phyloP scores from a whole-genome alignment of 92 coral and sea anemone species.

The Heliopora coerulea region DNA sequence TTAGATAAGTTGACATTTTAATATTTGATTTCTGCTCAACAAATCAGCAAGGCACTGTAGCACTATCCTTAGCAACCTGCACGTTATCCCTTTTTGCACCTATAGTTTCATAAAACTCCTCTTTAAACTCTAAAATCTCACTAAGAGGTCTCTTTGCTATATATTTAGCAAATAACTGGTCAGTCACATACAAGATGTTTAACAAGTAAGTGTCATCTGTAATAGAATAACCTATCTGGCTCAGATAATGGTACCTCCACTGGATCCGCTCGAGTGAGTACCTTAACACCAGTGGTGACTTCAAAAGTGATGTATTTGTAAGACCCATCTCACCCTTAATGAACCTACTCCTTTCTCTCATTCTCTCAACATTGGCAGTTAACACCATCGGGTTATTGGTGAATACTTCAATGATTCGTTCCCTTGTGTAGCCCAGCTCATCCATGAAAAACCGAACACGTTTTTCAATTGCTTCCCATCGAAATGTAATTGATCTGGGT shows the following conservation, averaged over 20 bases:
- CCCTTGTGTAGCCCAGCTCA: conserved; percentile 31
- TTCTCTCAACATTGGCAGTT: conserved; percentile 13
- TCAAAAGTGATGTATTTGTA: conserved; percentile 10
- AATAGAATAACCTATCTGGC: conserved; percentile 11
- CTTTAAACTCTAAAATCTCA: conserved; percentile 29
- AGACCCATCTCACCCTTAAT: conserved; percentile 32
- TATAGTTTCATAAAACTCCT: conserved; percentile 24
- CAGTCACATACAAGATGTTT: conserved; percentile 7
- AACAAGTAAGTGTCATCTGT: conserved; percentile 28
- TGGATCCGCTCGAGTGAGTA: conserved; percentile 25
- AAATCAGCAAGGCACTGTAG: too few species aligned
- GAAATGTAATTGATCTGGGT: conserved; percentile 27
- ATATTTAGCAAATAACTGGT: conserved; percentile 24
- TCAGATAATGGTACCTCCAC: conserved; percentile 22
- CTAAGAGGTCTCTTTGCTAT: conserved; percentile 10
- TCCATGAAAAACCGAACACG: conserved; percentile 35
- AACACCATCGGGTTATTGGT: conserved; percentile 32
- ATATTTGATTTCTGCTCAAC: too few species aligned
- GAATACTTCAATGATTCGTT: conserved; percentile 36
- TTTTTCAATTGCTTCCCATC: conserved; percentile 35
- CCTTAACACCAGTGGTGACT: conserved; percentile 27
- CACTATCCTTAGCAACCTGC: not conserved
- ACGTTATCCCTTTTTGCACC: not conserved
- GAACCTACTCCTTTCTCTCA: conserved; percentile 23
- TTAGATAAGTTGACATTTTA: too few species aligned